phyloP scores from a whole-genome alignment of 2,888 invertebrate genomes.

The Coelinius sp. region DNA sequence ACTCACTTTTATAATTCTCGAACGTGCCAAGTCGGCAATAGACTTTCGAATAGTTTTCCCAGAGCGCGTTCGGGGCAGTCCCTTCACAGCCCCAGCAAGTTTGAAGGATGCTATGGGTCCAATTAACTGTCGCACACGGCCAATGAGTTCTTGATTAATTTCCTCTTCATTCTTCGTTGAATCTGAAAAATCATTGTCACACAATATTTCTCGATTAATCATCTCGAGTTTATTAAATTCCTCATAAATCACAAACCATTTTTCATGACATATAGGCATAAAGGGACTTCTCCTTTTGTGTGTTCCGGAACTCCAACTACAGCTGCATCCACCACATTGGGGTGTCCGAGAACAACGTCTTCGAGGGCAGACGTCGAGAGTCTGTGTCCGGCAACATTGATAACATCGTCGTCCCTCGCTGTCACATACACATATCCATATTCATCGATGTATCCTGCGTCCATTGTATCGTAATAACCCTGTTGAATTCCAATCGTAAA shows the following conservation, averaged over 20 bases:
- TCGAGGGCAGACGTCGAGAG: slow-evolving; percentile 91
- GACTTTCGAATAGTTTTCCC: slow-evolving; percentile 88
- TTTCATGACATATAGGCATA: slow-evolving; percentile 87
- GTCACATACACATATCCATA: slow-evolving; percentile 91
- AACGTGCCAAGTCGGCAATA: slow-evolving; percentile 87
- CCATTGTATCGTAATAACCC: slow-evolving; percentile 96
- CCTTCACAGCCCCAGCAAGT: slow-evolving; percentile 83
- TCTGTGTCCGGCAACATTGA: slow-evolving; percentile 95
- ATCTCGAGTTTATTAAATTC: slow-evolving; percentile 48
- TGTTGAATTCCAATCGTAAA: slow-evolving; percentile 58
- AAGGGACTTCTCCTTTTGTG: slow-evolving; percentile 91
- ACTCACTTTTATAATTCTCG: slow-evolving; percentile 82
- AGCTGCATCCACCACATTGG: slow-evolving; percentile 87
- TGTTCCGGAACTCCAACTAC: slow-evolving; percentile 92
- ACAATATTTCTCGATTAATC: neutral
- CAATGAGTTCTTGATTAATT: slow-evolving; percentile 74
- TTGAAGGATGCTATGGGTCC: slow-evolving; percentile 93
- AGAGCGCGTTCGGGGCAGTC: slow-evolving; percentile 89
- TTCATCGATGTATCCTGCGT: slow-evolving; percentile 89
- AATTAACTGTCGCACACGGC: slow-evolving; percentile 77
- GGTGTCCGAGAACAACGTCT: slow-evolving; percentile 90
- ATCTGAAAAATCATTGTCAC: slow-evolving; percentile 68
- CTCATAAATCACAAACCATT: slow-evolving; percentile 70
- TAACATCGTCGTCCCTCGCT: slow-evolving; percentile 93
- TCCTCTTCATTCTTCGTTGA: slow-evolving; percentile 72